A percentile compares a stretch with the other conserved stretches of the same genome.
Evolutionary conservation across 2,113 vertebrate species (phyloP).

Genomic region (Pluvianellus socialis): DNA sequence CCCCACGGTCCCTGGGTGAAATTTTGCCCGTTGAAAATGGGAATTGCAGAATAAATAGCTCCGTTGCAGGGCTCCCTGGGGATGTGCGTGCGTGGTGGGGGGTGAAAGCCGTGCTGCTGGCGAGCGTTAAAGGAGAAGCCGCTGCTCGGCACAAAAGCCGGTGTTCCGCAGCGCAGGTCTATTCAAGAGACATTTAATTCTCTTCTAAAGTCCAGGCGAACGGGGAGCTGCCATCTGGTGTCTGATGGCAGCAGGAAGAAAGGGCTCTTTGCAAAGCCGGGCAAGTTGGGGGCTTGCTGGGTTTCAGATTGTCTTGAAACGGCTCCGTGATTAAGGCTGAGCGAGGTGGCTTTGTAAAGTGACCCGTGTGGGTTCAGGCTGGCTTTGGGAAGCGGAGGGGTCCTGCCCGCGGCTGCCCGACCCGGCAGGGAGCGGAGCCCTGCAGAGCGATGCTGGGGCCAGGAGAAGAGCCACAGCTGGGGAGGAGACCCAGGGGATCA

Average conservation of each 20-base stretch:
- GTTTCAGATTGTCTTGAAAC: not conserved
- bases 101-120: not conserved
- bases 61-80: not conserved
- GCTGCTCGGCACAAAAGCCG: not conserved
- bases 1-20: fast-evolving
- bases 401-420: not conserved
- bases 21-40: fast-evolving
- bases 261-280: not conserved
- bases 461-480: not conserved
- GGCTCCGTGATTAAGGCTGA: not conserved
- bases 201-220: not conserved
- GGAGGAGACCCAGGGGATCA: not conserved
- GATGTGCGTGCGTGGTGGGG: fast-evolving
- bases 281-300: not conserved
- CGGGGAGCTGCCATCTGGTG: slow-evolving; percentile 50
- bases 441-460: fast-evolving
- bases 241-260: slow-evolving; percentile 2
- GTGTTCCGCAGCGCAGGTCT: not conserved
- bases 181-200: slow-evolving; percentile 9
- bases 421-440: not conserved
- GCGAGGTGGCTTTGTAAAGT: fast-evolving
- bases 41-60: not conserved
- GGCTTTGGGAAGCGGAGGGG: not conserved
- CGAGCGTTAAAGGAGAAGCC: not conserved
- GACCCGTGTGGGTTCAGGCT: not conserved